A percentile compares a stretch with the other conserved stretches of the same genome.
These are phyloP conservation scores for Acrocephalus scirpaceus DNA, from an alignment of 2,797 vertebrate genomes.

Conservation along the genomic window DNA sequence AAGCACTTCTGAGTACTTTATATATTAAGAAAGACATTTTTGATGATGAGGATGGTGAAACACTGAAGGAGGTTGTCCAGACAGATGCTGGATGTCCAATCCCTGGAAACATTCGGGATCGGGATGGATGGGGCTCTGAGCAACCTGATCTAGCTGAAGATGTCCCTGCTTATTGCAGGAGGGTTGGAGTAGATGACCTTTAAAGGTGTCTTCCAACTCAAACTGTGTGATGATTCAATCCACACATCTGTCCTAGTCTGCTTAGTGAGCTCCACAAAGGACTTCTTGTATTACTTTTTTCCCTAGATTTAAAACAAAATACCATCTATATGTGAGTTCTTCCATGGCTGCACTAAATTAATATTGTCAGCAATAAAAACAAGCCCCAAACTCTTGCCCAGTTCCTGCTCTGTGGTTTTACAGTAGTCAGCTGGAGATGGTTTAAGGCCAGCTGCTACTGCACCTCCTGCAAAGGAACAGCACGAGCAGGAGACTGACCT, in stretches of 20 bases:
- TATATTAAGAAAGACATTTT: not conserved
- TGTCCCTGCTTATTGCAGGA: not conserved
- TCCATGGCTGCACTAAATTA: not conserved
- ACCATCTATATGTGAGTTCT: not conserved
- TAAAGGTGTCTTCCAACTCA: not conserved
- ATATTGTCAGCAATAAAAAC: not conserved
- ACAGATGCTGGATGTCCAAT: not conserved
- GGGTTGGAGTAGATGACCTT: not conserved
- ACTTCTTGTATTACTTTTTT: not conserved
- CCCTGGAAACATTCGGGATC: not conserved
- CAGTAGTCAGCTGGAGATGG: not conserved
- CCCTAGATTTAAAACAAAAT: not conserved
- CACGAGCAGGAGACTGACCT: accelerated
- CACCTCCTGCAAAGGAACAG: not conserved
- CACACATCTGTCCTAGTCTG: not conserved
- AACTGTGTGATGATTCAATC: not conserved
- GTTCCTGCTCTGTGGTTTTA: not conserved
- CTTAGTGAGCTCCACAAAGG: not conserved
- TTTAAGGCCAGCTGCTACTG: not conserved
- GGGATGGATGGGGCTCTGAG: accelerated
- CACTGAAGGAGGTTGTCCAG: not conserved
- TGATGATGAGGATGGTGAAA: not conserved
- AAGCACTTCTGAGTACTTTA: not conserved
- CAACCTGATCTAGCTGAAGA: not conserved
- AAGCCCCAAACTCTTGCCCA: not conserved